Conservation (phyloP, 2,888 invertebrate species). For the Amphipoea oculea region DNA sequence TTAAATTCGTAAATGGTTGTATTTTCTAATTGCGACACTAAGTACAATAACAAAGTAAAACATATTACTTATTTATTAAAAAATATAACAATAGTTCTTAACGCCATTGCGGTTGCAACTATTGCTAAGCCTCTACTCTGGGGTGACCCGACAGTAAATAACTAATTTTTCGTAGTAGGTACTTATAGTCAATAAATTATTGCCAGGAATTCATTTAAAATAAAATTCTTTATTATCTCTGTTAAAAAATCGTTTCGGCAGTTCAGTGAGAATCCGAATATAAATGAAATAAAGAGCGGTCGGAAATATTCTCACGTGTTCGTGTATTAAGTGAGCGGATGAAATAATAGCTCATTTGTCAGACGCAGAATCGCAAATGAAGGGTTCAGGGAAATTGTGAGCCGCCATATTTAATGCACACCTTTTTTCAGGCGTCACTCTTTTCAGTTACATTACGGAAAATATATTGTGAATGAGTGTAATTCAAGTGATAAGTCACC, state of each 20-base stretch:
- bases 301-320: constrained; percentile 48
- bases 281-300: constrained; percentile 53
- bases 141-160: too few relatives aligned
- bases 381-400: constrained; percentile 51
- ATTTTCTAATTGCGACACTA: neutral
- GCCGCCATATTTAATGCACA: constrained; percentile 49
- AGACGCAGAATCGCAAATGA: constrained; percentile 37
- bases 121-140: neutral
- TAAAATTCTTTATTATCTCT: constrained; percentile 4
- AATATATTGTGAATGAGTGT: constrained; percentile 21
- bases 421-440: constrained; percentile 53
- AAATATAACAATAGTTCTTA: neutral
- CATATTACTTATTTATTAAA: neutral
- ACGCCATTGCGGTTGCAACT: neutral
- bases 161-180: neutral
- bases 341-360: constrained; percentile 66
- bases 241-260: constrained; percentile 19
- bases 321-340: constrained; percentile 55
- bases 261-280: constrained; percentile 40
- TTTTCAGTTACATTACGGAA: constrained; percentile 44
- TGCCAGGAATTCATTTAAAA: neutral
- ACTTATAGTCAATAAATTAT: neutral
- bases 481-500: constrained; percentile 2
- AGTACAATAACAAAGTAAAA: too few relatives aligned
- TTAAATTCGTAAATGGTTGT: neutral